Evolutionary conservation across 1,140 invertebrate species (phyloP), one percentile per base, ranked within the genome.

Genomic region (Pseudomyrmex dendroicus): DNA sequence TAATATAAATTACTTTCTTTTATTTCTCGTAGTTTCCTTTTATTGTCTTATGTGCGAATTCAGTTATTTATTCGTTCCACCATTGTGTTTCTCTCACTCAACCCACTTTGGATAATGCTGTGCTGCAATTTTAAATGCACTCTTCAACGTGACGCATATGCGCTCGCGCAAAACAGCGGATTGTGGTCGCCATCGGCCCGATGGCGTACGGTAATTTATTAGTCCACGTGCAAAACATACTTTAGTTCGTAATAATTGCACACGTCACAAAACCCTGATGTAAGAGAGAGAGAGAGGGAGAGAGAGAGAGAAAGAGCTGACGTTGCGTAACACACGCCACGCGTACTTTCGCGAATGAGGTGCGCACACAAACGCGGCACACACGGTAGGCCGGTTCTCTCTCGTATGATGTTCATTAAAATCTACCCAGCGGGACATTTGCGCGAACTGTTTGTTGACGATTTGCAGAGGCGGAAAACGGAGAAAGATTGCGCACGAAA

Each of bases 371-470:
- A 15, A 48, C 3, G 66, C 46, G 54, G 2, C 66, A 15, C 13
- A 13, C 17, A 50, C 67, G 50, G 15, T 56, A 22, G 70, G 35
- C 35, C 35, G 76, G 46, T 62, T 17, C 68, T 67, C 68, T 67
- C 73, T 54, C 82, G 57, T 80, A 25, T 72, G 84, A 86, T 84
- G 80, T 87, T 86, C 89, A 87, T 91, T 91, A 90, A 92, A 93
- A 90, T 85, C 76, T 72, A 72, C 72, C 73, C 66, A 73, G 70
- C 67, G 83, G 74, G 61, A 83, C 87, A 74, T 88, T 63, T 35
- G 35, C 35, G 67, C 82, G 70, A 91, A 91, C 85, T 92, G 87
- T 91, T 92, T 91, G 86, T 87, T 88, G 88, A 89, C 88, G 85
- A 91, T 91, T 89, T 88, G 70, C 63, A 50, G 54, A 59, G 48